These are phyloP conservation scores for Sesamia inferens DNA, from an alignment of 2,888 invertebrate genomes.

Conservation along the genomic window DNA sequence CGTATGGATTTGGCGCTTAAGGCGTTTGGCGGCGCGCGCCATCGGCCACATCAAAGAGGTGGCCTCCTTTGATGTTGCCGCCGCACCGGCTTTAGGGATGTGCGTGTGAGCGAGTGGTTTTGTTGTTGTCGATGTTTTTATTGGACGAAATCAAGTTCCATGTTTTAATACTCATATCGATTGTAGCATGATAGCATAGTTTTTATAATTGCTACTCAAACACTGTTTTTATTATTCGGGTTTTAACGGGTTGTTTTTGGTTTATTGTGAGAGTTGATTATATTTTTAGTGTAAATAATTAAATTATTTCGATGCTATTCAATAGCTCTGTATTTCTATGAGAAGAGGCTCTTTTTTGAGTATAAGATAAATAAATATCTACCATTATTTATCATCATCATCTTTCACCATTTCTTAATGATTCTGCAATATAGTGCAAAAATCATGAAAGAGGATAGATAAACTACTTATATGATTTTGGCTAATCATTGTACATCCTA, in stretches of 20 bases:
- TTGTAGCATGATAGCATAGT: not conserved
- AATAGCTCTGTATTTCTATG: not conserved
- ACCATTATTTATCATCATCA: not conserved
- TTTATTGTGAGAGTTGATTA: not conserved
- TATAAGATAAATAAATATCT: not conserved
- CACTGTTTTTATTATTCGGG: not conserved
- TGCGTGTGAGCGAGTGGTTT: conserved; percentile 62
- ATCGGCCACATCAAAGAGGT: conserved; percentile 90
- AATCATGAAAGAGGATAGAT: not conserved
- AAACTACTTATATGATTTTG: not conserved
- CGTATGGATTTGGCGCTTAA: conserved; percentile 90
- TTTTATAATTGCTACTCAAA: not conserved
- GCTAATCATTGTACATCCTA: not conserved
- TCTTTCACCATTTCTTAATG: not conserved
- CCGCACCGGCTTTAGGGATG: conserved; percentile 83
- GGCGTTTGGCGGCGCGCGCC: conserved; percentile 90
- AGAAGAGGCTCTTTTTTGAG: not conserved
- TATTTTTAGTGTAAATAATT: not conserved
- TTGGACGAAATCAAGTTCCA: not conserved
- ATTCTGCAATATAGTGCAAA: not conserved
- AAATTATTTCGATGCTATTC: not conserved
- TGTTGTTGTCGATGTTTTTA: conserved; percentile 68
- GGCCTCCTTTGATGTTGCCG: conserved; percentile 89
- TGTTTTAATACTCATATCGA: not conserved
- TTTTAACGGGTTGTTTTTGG: not conserved